Base-by-base conservation (phyloP, 2,113 vertebrate genomes). In the Pygoscelis antarcticus region DNA sequence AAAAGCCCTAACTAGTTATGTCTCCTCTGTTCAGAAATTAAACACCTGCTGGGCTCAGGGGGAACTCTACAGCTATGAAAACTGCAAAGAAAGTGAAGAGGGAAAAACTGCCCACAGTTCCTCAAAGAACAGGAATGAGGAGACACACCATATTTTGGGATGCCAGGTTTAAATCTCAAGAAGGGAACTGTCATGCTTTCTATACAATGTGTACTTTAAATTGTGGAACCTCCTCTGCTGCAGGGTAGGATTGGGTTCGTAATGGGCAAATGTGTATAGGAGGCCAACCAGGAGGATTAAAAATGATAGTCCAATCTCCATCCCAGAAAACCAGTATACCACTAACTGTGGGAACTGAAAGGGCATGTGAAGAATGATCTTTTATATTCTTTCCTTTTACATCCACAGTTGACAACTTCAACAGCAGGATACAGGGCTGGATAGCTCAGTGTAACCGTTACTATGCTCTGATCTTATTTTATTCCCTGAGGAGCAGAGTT, bases 331-430 rank as follows among this genome's bases (percentile, higher is more conserved):
- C 1, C 52, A 42, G 3, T 10, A 32, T 23, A 38, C 8, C 14
- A 32, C 19, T 60, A 32, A 51, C 8, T 46, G 30, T 57, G 16
- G 13, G 29, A 91, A 46, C 16, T 29, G 20, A 82, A 81, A 75
- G 19, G 16, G 5, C n/a, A 51, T 4, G 4, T 14, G 32, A 82
- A 72, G 54, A 83, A 49, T 1, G 1, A 34, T 29, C 3, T 44
- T 49, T 70, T 36, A 2, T 30, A 25, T 66, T 64, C 19, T 64
- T 91, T 44, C 46, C 25, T 62, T 44, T 47, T 40, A 32, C 9
- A 42, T 14, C 29, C 38, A 42, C 13, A 68, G 17, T 0, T 46
- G 55, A 66, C 7, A 0, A 0, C 32, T 40, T 75, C 44, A 60
- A 64, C 13, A 17, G 38, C 4, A 60, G 27, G n/a, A 62, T 15